Evolutionary conservation across 1,140 invertebrate species (phyloP).

Genomic region (Heliothis subflexa): DNA sequence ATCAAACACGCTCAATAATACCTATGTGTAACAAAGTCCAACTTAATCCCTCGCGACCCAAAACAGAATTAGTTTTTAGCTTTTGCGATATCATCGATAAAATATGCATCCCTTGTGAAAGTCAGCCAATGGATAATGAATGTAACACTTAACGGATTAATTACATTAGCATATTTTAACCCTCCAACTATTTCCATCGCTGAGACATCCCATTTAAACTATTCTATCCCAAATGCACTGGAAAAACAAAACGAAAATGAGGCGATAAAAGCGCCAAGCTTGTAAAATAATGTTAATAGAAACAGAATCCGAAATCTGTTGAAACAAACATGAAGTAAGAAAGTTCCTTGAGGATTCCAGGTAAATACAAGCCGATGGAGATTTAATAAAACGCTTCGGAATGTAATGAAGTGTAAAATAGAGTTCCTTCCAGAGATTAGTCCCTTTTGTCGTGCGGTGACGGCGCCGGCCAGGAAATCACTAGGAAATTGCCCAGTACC

Average conservation of each 20-base stretch:
- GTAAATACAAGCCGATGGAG: constrained; percentile 37
- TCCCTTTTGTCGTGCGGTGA: constrained; percentile 67
- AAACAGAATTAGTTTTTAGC: constrained; percentile 32
- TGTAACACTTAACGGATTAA: constrained; percentile 21
- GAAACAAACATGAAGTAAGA: constrained; percentile 33
- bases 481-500: constrained; percentile 76
- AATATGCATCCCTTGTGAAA: constrained; percentile 33
- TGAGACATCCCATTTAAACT: constrained; percentile 16
- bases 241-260: constrained; percentile 28
- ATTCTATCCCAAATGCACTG: constrained; percentile 32
- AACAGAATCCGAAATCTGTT: constrained; percentile 22
- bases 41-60: background rate
- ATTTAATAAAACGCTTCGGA: constrained; percentile 61
- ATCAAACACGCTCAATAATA: background rate
- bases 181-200: constrained; percentile 6
- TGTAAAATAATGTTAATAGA: constrained; percentile 39
- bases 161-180: constrained; percentile 36
- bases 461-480: constrained; percentile 61
- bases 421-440: constrained; percentile 77
- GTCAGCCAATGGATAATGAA: constrained; percentile 18
- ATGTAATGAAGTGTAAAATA: constrained; percentile 77
- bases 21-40: background rate
- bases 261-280: constrained; percentile 13
- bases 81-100: constrained; percentile 31
- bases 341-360: constrained; percentile 16